Evolutionary conservation across 1,140 invertebrate genomes (phyloP).

Genomic region (Macrotrachela quadricornifera): DNA sequence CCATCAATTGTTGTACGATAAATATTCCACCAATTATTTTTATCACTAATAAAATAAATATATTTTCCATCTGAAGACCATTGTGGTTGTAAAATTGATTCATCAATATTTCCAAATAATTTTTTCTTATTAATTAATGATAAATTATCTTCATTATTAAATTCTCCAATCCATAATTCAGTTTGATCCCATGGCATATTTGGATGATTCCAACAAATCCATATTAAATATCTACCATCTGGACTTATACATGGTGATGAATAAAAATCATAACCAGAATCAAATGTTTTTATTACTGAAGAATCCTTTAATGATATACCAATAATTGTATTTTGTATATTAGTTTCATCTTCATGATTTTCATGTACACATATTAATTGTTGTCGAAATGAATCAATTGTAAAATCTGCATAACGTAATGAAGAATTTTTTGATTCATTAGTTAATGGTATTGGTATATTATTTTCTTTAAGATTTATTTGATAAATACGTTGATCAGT

Average conservation of each 20-base stretch:
- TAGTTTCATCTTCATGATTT: slow-evolving; percentile 17
- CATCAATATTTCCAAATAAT: background rate
- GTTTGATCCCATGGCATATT: slow-evolving; percentile 31
- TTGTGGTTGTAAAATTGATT: slow-evolving; percentile 15
- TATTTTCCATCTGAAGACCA: slow-evolving; percentile 21
- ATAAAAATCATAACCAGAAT: slow-evolving; percentile 19
- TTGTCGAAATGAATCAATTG: background rate
- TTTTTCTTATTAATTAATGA: background rate
- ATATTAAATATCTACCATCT: slow-evolving; percentile 22
- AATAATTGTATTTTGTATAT: slow-evolving; percentile 18
- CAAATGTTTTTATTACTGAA: background rate
- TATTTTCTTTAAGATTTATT: background rate
- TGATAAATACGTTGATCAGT: slow-evolving; percentile 14
- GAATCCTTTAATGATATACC: slow-evolving; percentile 5
- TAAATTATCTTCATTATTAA: slow-evolving; percentile 11
- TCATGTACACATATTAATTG: slow-evolving; percentile 19
- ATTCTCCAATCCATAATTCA: slow-evolving; percentile 17
- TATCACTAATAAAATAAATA: slow-evolving; percentile 20
- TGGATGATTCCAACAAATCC: slow-evolving; percentile 28
- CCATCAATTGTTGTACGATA: slow-evolving; percentile 17
- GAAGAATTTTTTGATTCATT: background rate
- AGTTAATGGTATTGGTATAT: background rate
- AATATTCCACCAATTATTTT: slow-evolving; percentile 28
- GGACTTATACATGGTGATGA: slow-evolving; percentile 19
- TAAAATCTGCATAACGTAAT: background rate